Percentiles rank a stretch among this genome's conserved stretches.
phyloP scores from a whole-genome alignment of 2,888 invertebrate species.

The Andricus quercusramuli region DNA sequence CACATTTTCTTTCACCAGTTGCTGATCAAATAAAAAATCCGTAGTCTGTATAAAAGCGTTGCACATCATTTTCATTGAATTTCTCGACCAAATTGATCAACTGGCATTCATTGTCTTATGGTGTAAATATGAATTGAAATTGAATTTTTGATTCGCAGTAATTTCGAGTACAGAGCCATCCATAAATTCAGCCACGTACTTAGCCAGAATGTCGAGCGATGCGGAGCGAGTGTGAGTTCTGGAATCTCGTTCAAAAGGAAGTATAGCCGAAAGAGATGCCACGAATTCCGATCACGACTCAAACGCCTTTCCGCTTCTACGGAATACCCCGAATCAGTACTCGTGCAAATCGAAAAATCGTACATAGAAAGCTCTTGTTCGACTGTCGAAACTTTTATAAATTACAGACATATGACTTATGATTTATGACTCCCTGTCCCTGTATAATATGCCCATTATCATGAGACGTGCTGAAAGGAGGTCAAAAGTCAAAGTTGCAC shows the following conservation, averaged over 20 bases:
- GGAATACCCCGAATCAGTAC: slow-evolving; percentile 56
- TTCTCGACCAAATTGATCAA: too few relatives aligned
- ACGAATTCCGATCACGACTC: slow-evolving; percentile 67
- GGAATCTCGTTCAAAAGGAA: slow-evolving; percentile 40
- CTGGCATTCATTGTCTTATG: too few relatives aligned
- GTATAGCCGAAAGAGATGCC: slow-evolving; percentile 48
- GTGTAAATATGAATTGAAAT: background rate
- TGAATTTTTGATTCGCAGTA: too few relatives aligned
- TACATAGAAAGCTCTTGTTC: slow-evolving; percentile 59
- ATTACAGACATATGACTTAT: background rate
- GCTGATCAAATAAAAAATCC: too few relatives aligned
- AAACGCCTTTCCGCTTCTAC: slow-evolving; percentile 62
- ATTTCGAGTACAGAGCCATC: background rate
- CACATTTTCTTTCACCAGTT: too few relatives aligned
- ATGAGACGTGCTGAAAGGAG: background rate
- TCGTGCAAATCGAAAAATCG: slow-evolving; percentile 62
- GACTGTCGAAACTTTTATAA: slow-evolving; percentile 53
- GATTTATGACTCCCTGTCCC: background rate
- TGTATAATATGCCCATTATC: slow-evolving; percentile 2
- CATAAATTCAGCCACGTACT: slow-evolving; percentile 55
- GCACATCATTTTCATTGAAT: too few relatives aligned
- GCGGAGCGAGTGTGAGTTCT: slow-evolving; percentile 47
- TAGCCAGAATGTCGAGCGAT: slow-evolving; percentile 42
- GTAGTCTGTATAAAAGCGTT: too few relatives aligned
- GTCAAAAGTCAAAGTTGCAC: slow-evolving; percentile 7